phyloP scores from a whole-genome alignment of 2,797 vertebrate species.

The Lepidocolaptes lacrymiger region DNA sequence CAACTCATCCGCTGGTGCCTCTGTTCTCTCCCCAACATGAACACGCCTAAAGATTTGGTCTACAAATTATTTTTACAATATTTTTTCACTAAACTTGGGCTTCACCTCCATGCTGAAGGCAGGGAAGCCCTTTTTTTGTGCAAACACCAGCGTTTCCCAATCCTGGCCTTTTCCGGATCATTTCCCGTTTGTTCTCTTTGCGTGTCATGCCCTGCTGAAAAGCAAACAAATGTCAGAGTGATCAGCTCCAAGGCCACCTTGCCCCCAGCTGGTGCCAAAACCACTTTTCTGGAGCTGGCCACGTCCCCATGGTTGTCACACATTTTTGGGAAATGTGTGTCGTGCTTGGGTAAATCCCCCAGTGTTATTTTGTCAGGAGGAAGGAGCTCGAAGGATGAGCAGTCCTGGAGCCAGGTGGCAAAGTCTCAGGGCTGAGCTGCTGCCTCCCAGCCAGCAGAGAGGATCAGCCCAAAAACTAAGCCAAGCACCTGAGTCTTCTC shows the following conservation, averaged over 20 bases:
- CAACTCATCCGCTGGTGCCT: not conserved
- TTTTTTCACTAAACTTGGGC: not conserved
- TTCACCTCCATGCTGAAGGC: not conserved
- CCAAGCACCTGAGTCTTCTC: not conserved
- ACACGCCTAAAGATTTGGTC: not conserved
- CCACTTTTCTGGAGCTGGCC: not conserved
- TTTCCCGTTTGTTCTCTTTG: not conserved
- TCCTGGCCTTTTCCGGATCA: not conserved
- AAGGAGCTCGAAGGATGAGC: not conserved
- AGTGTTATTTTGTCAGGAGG: not conserved
- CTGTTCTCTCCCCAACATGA: not conserved
- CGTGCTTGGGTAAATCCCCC: not conserved
- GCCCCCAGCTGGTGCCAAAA: not conserved
- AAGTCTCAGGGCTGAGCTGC: not conserved
- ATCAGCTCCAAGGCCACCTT: not conserved
- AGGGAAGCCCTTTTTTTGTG: not conserved
- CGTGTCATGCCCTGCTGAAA: not conserved
- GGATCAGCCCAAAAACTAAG: not conserved
- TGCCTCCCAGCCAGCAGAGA: not conserved
- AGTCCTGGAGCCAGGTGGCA: not conserved
- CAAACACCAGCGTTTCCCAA: conserved; percentile 5
- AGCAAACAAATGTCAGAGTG: conserved; percentile 8
- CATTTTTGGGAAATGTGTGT: rapidly evolving
- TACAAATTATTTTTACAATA: not conserved
- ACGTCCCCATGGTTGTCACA: rapidly evolving